A percentile compares a stretch with the other conserved stretches of the same genome.
Conservation (phyloP, 2,113 vertebrate genomes). For the Cheilinus undulatus region DNA sequence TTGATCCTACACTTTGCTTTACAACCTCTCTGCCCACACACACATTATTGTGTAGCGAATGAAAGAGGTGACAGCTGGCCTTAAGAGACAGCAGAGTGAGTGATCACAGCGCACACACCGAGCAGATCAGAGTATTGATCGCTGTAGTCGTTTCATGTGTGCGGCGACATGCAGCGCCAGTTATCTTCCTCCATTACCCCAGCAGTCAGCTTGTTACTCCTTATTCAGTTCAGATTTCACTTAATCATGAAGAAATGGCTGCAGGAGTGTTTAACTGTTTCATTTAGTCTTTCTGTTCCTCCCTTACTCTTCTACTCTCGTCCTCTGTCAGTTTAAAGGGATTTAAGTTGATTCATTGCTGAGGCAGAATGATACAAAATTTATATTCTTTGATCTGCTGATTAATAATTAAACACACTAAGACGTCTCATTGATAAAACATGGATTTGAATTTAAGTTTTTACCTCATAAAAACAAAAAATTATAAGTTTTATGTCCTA, state of each 20-base stretch:
- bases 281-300: no score
- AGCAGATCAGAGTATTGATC: constrained; percentile 50
- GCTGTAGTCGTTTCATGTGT: constrained; percentile 1
- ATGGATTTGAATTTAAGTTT: no score
- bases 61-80: constrained; percentile 55
- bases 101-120: constrained; percentile 50
- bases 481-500: no score
- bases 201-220: not conserved
- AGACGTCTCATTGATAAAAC: no score
- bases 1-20: constrained; percentile 20
- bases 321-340: no score
- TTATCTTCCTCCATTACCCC: not conserved
- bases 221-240: not conserved
- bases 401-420: not conserved
- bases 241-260: not conserved
- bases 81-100: constrained; percentile 49
- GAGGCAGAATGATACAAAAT: not conserved
- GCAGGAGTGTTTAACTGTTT: not conserved
- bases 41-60: constrained; percentile 31
- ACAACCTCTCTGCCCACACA: constrained; percentile 16
- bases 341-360: no score
- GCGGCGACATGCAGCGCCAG: constrained; percentile 3
- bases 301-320: no score
- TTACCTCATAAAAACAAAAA: no score
- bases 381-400: not conserved